Conservation (phyloP, 2,888 invertebrate genomes). For the Eudemis profundana region DNA sequence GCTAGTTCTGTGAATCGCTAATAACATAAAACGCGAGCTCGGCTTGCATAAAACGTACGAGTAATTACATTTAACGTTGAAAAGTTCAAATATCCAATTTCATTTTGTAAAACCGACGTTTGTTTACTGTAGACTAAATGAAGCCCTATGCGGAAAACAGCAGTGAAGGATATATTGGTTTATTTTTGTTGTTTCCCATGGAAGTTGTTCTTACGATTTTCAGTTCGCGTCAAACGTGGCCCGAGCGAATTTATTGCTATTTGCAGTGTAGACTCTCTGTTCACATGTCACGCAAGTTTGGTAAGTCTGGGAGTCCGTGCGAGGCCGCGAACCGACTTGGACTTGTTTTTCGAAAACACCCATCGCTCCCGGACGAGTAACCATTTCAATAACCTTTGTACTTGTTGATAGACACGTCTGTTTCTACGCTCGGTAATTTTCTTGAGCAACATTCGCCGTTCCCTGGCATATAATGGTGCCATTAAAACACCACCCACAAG, state of each 20-base stretch:
- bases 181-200: constrained; percentile 76
- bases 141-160: constrained; percentile 56
- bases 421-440: constrained; percentile 72
- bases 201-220: constrained; percentile 74
- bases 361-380: constrained; percentile 31
- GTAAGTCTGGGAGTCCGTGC: constrained; percentile 54
- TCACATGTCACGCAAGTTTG: constrained; percentile 70
- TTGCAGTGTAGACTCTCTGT: constrained; percentile 74
- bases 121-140: constrained; percentile 54
- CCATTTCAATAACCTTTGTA: constrained; percentile 27
- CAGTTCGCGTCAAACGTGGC: constrained; percentile 75
- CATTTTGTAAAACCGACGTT: constrained; percentile 39
- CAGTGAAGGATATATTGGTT: constrained; percentile 74
- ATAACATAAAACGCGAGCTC: constrained; percentile 12
- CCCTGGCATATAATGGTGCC: constrained; percentile 73
- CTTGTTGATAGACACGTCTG: constrained; percentile 59
- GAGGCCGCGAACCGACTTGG: constrained; percentile 39
- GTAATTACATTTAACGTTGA: constrained; percentile 44
- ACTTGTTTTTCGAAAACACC: constrained; percentile 45
- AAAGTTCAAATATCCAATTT: constrained; percentile 47
- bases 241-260: constrained; percentile 78
- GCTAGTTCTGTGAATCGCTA: constrained; percentile 20
- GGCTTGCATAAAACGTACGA: constrained; percentile 21
- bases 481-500: constrained; percentile 83
- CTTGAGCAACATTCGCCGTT: constrained; percentile 76